phyloP scores from a whole-genome alignment of 2,113 vertebrate species.

The Okapia johnstoni region DNA sequence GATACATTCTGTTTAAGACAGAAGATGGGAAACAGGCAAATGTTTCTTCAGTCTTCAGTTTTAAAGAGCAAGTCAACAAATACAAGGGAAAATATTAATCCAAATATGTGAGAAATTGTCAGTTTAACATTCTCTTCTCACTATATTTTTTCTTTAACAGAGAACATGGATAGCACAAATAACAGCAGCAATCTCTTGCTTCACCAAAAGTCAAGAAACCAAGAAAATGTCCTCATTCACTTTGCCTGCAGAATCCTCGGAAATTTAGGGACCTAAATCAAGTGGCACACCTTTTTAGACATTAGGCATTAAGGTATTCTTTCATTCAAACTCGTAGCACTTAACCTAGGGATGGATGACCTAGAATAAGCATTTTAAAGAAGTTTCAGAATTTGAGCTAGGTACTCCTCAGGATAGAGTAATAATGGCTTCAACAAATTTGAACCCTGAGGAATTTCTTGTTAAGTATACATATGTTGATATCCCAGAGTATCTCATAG shows the following conservation, averaged over 20 bases:
- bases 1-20: not conserved
- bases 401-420: not conserved
- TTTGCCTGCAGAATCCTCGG: constrained; percentile 69
- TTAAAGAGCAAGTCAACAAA: constrained; percentile 4
- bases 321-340: not conserved
- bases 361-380: not conserved
- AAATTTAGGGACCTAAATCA: constrained; percentile 68
- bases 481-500: not conserved
- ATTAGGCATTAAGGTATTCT: not conserved
- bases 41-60: constrained; percentile 2
- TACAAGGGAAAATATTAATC: not conserved
- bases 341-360: not conserved
- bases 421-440: not conserved
- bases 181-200: constrained; percentile 80
- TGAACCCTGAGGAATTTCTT: not conserved
- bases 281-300: not conserved
- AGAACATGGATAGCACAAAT: constrained; percentile 89
- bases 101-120: not conserved
- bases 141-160: constrained; percentile 73
- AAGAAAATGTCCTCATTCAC: constrained; percentile 59
- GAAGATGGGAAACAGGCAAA: constrained; percentile 21
- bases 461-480: not conserved
- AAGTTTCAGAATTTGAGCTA: constrained; percentile 5
- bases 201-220: constrained; percentile 49
- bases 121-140: not conserved